Conservation (phyloP, 2,888 invertebrate species). For the Plagiodera versicolora region DNA sequence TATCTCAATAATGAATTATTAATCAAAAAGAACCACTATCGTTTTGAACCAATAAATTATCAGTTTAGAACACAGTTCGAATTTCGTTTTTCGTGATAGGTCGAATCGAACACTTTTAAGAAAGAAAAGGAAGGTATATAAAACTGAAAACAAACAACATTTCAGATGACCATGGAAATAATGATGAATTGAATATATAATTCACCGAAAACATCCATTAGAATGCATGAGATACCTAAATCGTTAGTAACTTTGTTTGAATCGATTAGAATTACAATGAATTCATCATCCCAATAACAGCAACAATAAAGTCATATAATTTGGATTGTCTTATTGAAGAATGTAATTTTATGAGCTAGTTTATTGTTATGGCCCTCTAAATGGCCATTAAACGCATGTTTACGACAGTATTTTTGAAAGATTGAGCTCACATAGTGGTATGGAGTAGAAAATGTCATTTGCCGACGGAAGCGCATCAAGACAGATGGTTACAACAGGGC, state of each 20-base stretch:
- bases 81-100: too few species aligned
- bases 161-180: too few species aligned
- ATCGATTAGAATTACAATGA: neutral
- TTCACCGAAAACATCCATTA: too few species aligned
- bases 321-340: slow-evolving; percentile 27
- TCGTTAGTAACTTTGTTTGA: neutral
- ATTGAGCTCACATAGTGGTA: slow-evolving; percentile 18
- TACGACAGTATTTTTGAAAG: slow-evolving; percentile 47
- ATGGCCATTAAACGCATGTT: slow-evolving; percentile 52
- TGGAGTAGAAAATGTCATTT: slow-evolving; percentile 6
- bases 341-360: slow-evolving; percentile 48
- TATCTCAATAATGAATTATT: too few species aligned
- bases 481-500: slow-evolving; percentile 17
- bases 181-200: too few species aligned
- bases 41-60: too few species aligned
- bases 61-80: too few species aligned
- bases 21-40: too few species aligned
- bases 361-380: slow-evolving; percentile 53
- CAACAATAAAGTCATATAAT: slow-evolving; percentile 17
- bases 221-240: too few species aligned
- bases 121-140: too few species aligned
- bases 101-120: too few species aligned
- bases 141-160: too few species aligned
- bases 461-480: slow-evolving; percentile 1
- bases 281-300: neutral